These are phyloP conservation scores for Diuraphis noxia DNA, from an alignment of 1,140 invertebrate species.

Conservation along the genomic window DNA sequence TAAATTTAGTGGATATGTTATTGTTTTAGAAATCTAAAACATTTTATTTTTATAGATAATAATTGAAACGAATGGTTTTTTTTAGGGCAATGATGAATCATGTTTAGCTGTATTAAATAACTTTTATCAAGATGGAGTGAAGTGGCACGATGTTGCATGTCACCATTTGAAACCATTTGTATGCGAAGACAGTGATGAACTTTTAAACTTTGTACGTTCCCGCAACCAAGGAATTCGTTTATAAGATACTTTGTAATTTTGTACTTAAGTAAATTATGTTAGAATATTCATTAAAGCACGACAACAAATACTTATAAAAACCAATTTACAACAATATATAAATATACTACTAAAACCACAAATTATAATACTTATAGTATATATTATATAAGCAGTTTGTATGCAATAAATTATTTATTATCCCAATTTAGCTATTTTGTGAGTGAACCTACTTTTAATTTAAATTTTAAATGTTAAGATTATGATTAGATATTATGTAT, in stretches of 20 bases:
- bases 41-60: neutral
- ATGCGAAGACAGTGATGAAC: constrained; percentile 88
- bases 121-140: constrained; percentile 89
- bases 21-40: no score
- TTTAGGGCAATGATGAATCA: constrained; percentile 83
- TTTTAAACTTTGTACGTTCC: constrained; percentile 86
- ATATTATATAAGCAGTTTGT: neutral
- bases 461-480: neutral
- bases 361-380: neutral
- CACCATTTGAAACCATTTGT: constrained; percentile 91
- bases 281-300: neutral
- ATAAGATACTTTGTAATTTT: constrained; percentile 62
- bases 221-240: constrained; percentile 82
- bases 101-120: constrained; percentile 88
- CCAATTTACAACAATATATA: neutral
- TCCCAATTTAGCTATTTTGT: neutral
- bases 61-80: constrained; percentile 45
- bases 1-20: neutral
- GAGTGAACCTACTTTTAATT: neutral
- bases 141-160: constrained; percentile 91
- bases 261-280: constrained; percentile 1
- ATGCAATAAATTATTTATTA: neutral
- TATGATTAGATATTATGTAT: neutral
- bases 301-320: neutral
- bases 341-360: neutral